Evolutionary conservation across 2,888 invertebrate genomes (phyloP), one percentile per base, ranked within the genome.

Genomic region (Aricia artaxerxes): DNA sequence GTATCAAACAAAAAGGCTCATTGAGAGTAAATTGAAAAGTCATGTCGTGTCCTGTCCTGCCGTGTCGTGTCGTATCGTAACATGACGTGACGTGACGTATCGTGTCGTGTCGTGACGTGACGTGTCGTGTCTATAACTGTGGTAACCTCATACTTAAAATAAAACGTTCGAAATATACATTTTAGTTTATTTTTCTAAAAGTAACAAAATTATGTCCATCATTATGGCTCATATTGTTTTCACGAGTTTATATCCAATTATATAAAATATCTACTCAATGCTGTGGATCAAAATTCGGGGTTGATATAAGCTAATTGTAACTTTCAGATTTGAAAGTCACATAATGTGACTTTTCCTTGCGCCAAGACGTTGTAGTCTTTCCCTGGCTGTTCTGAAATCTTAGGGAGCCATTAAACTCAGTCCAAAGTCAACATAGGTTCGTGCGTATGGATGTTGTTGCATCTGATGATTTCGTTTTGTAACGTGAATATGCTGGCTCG

Each of bases 401-500:
- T 13, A 13, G 16, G 57, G 16, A 57, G 13, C 16, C 4, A 53
- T 53, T 3, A 4, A 4, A 16, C 57, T 53, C 35, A 78, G 11
- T 53, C 24, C 13, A 31, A 79, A 31, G 13, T 40, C 49, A 49
- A 35, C 1, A 61, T 60, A 3, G 80, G 79, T 38, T 60, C 76
- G 64, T 83, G 83, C 6, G 79, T 82, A 44, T 82, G 82, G 35
- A 80, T 78, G 6, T 61, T 78, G 9, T 81, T 82, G 11, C 35
- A 57, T 53, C 81, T 83, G 9, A 84, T 57, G 24, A 82, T 82
- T 44, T 78, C 77, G 53, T 84, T 78, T 5, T 82, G 80, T 9
- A 81, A 73, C 0, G 85, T 85, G 53, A 80, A 79, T 35, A 85
- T 64, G 6, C 75, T n/a, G 0, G 85, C 86, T 5, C 79, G 79